phyloP scores from a whole-genome alignment of 2,113 vertebrate genomes.

The Bothrops jararaca region DNA sequence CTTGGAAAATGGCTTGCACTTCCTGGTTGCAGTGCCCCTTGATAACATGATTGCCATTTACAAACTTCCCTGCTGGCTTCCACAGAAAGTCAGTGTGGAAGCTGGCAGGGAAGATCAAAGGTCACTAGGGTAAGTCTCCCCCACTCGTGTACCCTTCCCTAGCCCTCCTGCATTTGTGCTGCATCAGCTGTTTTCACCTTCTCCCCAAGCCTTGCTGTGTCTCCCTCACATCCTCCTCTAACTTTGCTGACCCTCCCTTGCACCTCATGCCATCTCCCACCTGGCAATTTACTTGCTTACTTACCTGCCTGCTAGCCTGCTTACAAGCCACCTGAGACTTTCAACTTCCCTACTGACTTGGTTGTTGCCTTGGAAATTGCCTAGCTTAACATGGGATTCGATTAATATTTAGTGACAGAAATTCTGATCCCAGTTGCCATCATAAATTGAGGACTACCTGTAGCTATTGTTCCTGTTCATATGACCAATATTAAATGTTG shows the following conservation, averaged over 20 bases:
- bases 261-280: not conserved
- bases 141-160: not conserved
- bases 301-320: not conserved
- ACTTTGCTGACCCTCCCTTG: not conserved
- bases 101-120: not conserved
- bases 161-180: not conserved
- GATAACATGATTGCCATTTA: not conserved
- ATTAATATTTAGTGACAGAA: not conserved
- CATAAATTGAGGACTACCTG: not conserved
- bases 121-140: not conserved
- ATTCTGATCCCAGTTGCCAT: not conserved
- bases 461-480: not conserved
- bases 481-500: not conserved
- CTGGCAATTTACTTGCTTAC: not conserved
- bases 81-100: not conserved
- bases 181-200: not conserved
- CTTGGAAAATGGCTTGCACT: not conserved
- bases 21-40: not conserved
- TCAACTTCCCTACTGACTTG: not conserved
- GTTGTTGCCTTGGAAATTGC: not conserved
- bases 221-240: not conserved
- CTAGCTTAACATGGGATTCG: not conserved
- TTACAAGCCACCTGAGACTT: not conserved
- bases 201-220: not conserved
- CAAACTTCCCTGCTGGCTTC: not conserved